Percentiles rank a stretch among this genome's conserved stretches.
Conservation (phyloP, 64 coral and sea anemone species). For the Pocillopora verrucosa region DNA sequence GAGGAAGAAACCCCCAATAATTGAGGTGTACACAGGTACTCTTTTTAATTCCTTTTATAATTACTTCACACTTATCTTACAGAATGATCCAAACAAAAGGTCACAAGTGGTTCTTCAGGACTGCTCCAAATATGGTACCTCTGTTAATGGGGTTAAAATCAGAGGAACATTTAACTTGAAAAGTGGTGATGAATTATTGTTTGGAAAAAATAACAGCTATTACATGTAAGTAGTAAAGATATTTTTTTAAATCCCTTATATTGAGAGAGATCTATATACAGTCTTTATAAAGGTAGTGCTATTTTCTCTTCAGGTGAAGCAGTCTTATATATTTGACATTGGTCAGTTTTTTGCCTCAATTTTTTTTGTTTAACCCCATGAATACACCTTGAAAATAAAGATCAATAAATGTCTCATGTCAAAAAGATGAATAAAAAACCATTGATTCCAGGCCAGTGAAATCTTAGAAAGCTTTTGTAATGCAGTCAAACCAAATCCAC, state of each 20-base stretch:
- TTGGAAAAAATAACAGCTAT: conserved; percentile 78
- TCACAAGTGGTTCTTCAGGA: conserved; percentile 70
- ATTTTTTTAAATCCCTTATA: not conserved
- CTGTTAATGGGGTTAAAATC: conserved; percentile 65
- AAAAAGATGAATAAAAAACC: no score
- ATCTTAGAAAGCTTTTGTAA: no score
- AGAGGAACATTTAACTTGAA: conserved; percentile 35
- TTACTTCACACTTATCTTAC: not conserved
- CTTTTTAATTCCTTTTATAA: not conserved
- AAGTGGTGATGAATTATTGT: conserved; percentile 80
- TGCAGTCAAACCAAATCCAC: no score
- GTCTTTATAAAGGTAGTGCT: no score
- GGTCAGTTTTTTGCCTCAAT: no score
- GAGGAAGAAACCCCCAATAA: no score
- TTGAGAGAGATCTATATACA: not conserved
- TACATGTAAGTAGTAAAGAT: conserved; percentile 59
- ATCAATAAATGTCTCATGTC: no score
- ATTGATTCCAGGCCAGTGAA: no score
- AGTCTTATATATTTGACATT: no score
- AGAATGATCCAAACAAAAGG: conserved; percentile 72
- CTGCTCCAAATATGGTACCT: conserved; percentile 78
- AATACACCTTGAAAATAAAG: no score
- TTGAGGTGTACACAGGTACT: not conserved
- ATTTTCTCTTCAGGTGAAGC: no score
- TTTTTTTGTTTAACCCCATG: no score